Evolutionary conservation across 2,888 invertebrate species (phyloP).

Genomic region (Ectemnius continuus): DNA sequence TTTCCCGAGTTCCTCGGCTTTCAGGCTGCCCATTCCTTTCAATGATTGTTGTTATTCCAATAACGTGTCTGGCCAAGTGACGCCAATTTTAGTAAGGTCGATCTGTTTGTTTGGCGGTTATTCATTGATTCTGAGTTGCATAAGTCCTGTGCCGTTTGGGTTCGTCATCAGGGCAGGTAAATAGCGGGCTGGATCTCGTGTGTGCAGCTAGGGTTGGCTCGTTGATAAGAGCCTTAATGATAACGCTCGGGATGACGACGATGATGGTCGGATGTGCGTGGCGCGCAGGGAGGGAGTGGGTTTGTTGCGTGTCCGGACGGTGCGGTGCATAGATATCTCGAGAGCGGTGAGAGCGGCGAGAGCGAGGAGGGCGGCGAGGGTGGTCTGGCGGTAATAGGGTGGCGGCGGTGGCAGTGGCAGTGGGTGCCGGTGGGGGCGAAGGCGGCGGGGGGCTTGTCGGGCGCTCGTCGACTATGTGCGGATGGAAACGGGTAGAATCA

Average conservation of each 20-base stretch:
- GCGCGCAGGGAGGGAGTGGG: too few species aligned
- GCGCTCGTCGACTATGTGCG: slow-evolving; percentile 59
- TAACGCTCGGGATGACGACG: slow-evolving; percentile 41
- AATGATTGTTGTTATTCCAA: too few species aligned
- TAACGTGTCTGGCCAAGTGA: too few species aligned
- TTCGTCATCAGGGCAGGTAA: not conserved
- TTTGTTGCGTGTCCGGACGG: too few species aligned
- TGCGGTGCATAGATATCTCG: too few species aligned
- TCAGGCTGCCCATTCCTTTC: too few species aligned
- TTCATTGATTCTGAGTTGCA: not conserved
- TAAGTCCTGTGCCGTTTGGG: too few species aligned
- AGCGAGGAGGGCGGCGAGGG: slow-evolving; percentile 37
- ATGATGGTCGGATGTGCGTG: not conserved
- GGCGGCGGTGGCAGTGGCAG: slow-evolving; percentile 42
- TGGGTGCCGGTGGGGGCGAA: slow-evolving; percentile 26
- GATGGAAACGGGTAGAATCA: slow-evolving; percentile 74
- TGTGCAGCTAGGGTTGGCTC: not conserved
- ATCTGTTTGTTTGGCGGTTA: not conserved
- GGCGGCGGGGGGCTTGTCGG: slow-evolving; percentile 57
- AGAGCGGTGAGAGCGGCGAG: slow-evolving; percentile 32
- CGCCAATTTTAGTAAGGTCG: not conserved
- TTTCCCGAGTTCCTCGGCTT: not conserved
- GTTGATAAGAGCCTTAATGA: slow-evolving; percentile 5
- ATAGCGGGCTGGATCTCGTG: too few species aligned
- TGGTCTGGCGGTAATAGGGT: slow-evolving; percentile 31